phyloP scores from a whole-genome alignment of 2,888 invertebrate genomes.

The Unio pictorum region DNA sequence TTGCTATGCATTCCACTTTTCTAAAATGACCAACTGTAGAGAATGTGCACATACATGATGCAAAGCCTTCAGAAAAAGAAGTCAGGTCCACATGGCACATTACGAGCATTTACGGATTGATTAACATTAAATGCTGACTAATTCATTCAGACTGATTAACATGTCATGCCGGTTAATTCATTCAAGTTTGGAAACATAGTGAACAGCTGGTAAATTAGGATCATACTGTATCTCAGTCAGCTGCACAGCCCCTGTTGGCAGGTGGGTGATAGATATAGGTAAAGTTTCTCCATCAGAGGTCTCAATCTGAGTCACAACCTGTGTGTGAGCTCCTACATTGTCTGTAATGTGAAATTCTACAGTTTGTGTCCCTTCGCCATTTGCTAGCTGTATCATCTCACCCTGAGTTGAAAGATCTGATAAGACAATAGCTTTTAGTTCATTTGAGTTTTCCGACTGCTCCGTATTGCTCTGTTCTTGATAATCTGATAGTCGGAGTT shows the following conservation, averaged over 20 bases:
- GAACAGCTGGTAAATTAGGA: background rate
- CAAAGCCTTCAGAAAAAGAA: no score
- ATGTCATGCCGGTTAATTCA: no score
- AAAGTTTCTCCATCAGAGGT: conserved; percentile 21
- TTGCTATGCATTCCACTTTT: no score
- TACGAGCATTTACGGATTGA: no score
- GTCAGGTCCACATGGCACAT: no score
- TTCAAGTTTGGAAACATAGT: no score
- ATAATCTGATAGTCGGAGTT: conserved; percentile 36
- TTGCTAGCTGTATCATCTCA: background rate
- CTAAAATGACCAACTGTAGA: no score
- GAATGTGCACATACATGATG: no score
- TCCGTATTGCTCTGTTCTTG: conserved; percentile 9
- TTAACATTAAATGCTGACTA: no score
- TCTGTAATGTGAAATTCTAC: conserved; percentile 26
- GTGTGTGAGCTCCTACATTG: conserved; percentile 6
- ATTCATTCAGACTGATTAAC: no score
- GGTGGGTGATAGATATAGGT: conserved; percentile 27
- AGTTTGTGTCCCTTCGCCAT: conserved; percentile 21
- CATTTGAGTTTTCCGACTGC: background rate
- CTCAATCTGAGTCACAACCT: conserved; percentile 25
- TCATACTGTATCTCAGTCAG: conserved; percentile 3
- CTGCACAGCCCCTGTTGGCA: conserved; percentile 1
- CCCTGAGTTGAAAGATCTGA: background rate
- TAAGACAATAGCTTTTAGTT: background rate